phyloP scores from a whole-genome alignment of 2,888 invertebrate genomes.

The Sminthurides aquaticus region DNA sequence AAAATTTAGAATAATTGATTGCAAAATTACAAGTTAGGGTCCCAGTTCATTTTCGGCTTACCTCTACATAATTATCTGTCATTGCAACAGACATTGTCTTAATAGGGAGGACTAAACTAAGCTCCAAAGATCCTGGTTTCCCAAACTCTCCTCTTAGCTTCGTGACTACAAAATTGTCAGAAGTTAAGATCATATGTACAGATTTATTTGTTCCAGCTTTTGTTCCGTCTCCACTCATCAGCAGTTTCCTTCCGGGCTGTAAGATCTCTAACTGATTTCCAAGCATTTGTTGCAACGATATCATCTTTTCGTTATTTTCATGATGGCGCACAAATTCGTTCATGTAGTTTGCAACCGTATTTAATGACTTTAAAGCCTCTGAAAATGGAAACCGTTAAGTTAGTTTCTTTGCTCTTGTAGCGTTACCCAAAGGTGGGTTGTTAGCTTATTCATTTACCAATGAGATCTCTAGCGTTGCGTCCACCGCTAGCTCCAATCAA shows the following conservation, averaged over 20 bases:
- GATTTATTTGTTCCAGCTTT: constrained; percentile 24
- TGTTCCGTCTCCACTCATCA: constrained; percentile 29
- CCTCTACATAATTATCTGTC: constrained; percentile 19
- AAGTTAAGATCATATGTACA: constrained; percentile 13
- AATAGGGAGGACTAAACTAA: constrained; percentile 31
- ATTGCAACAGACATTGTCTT: constrained; percentile 23
- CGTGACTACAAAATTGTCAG: constrained; percentile 18
- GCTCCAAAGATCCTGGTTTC: constrained; percentile 29
- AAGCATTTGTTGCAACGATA: constrained; percentile 54
- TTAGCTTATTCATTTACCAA: constrained; percentile 26
- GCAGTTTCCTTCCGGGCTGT: constrained; percentile 36
- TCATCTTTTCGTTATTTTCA: constrained; percentile 61
- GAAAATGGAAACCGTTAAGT: constrained; percentile 30
- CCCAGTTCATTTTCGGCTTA: background rate
- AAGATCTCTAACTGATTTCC: constrained; percentile 35
- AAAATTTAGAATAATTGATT: background rate
- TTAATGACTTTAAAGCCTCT: constrained; percentile 62
- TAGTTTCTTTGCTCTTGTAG: background rate
- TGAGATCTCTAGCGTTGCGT: constrained; percentile 24
- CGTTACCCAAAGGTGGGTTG: constrained; percentile 2
- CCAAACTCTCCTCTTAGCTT: constrained; percentile 23
- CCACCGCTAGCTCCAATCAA: constrained; percentile 46
- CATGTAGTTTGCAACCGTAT: constrained; percentile 62
- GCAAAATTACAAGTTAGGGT: background rate
- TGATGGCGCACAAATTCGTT: constrained; percentile 65